These are phyloP conservation scores for Tanypteryx hageni DNA, from an alignment of 2,888 invertebrate genomes.

Conservation along the genomic window DNA sequence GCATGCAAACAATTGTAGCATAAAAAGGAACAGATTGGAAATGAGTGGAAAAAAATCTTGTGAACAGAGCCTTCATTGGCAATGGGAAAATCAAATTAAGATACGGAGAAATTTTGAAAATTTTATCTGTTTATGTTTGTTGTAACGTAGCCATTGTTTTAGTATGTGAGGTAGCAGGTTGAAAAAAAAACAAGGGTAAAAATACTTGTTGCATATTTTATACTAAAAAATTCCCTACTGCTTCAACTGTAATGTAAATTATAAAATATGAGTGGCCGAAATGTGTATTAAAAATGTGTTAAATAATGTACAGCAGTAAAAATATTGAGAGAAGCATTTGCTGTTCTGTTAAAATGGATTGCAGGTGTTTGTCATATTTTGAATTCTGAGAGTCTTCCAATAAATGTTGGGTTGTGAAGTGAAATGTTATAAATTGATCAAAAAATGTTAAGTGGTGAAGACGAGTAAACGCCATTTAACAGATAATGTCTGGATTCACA, in stretches of 20 bases:
- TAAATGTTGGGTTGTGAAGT: slow-evolving; percentile 63
- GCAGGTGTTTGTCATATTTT: slow-evolving; percentile 62
- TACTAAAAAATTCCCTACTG: slow-evolving; percentile 54
- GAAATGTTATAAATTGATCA: slow-evolving; percentile 55
- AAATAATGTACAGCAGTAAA: slow-evolving; percentile 56
- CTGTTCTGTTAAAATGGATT: slow-evolving; percentile 58
- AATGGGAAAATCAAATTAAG: background rate
- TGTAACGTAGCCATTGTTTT: slow-evolving; percentile 60
- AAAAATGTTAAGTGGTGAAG: slow-evolving; percentile 41
- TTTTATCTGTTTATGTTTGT: slow-evolving; percentile 61
- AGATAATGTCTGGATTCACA: slow-evolving; percentile 26
- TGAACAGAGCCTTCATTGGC: background rate
- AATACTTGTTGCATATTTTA: slow-evolving; percentile 51
- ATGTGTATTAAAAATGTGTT: slow-evolving; percentile 48
- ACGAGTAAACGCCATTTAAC: slow-evolving; percentile 19
- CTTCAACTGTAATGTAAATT: slow-evolving; percentile 56
- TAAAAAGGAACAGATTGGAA: slow-evolving; percentile 6
- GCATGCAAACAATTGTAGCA: slow-evolving; percentile 42
- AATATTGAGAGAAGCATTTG: slow-evolving; percentile 47
- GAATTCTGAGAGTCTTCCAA: slow-evolving; percentile 64
- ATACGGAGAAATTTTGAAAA: slow-evolving; percentile 17
- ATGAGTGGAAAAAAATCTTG: slow-evolving; percentile 25
- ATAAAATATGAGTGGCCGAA: slow-evolving; percentile 50
- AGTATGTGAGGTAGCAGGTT: slow-evolving; percentile 56
- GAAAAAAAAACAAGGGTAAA: slow-evolving; percentile 47